Base-by-base conservation (phyloP, 2,113 vertebrate species). In the Morone chrysops region DNA sequence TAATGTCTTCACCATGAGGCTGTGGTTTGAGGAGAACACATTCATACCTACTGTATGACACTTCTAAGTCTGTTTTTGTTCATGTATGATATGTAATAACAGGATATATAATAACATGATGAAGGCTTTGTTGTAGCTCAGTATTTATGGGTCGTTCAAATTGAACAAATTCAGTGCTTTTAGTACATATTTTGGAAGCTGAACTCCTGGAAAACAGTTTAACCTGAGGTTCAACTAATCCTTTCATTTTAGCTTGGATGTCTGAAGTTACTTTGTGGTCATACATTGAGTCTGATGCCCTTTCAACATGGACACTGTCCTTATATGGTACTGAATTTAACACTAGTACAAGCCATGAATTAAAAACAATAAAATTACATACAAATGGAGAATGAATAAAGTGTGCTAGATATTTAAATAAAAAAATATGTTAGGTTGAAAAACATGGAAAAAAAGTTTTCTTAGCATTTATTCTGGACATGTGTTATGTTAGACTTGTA, bases 231-330 rank as follows among this genome's bases (percentile, higher is more conserved):
- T 79, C 75, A 50, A 67, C 59, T 76, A 67, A 81, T 82, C 20
- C 57, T 82, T 65, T 84, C 45, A 83, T 81, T 84, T 81, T 13
- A 83, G 51, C 11, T 81, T 80, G 60, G 75, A 88, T 80, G 67
- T 74, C 75, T 57, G 50, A 48, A 59, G 51, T 72, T 41, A 80
- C 40, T 77, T 75, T 81, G 77, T 78, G 72, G 81, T 76, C 60
- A 56, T 65, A 71, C 17, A n/a, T 22, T 0, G 41, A 81, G 74
- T 14, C 81, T 84, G 83, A 74, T 73, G 57, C 48, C 43, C 59
- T 83, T 88, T 79, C 75, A 82, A 47, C 78, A 81, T 80, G 72
- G 76, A 51, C 40, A 61, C 45, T 56, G 12, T 45, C 18, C 70
- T 57, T 72, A 50, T 25, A 51, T 1, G 31, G 48, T 12, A 59